Base-by-base conservation (phyloP, 1,140 invertebrate species). In the Zaprionus lachaisei region DNA sequence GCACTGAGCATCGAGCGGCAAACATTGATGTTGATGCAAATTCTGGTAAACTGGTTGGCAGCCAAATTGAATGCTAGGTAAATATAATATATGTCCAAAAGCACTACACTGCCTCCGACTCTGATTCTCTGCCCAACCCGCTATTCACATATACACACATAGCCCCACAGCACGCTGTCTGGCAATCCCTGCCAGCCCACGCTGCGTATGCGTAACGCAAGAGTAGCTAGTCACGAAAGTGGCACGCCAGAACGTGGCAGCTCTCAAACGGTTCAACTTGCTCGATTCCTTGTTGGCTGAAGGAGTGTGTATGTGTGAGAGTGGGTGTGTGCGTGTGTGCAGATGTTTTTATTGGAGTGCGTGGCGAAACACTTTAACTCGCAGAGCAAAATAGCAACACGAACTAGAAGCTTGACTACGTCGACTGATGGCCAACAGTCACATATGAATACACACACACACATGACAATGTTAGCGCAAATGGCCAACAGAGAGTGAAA, bases 311-410 rank as follows among this genome's bases (percentile, higher is more conserved):
- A 78, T 84, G 37, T 24, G 41, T 57, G 12, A 63, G 41, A 28
- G 20, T 51, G 64, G 28, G 26, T 57, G 49, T 28, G 44, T 83
- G 68, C 73, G 79, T 84, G 77, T 72, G 84, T 84, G 84, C 64
- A 80, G 79, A 83, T 90, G 85, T 84, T 89, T 89, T 84, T 89
- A 90, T 90, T 89, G 85, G 79, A 89, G 85, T 90, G 85, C 85
- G 79, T 90, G 81, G 85, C 71, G 71, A 85, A 90, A 90, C 81
- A 90, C 85, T 90, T 90, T 77, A 90, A 79, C 85, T 85, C 78
- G 79, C 75, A 75, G 14, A 75, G 67, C 72, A 77, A 79, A 85
- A 79, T 77, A 62, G 72, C 72, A 56, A 67, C 72, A 74, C 86
- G 69, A 69, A 72, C 60, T 68, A 65, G 60, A 58, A 64, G 63